Evolutionary conservation across 2,888 invertebrate species (phyloP).

Genomic region (Chromoteleia sp.): DNA sequence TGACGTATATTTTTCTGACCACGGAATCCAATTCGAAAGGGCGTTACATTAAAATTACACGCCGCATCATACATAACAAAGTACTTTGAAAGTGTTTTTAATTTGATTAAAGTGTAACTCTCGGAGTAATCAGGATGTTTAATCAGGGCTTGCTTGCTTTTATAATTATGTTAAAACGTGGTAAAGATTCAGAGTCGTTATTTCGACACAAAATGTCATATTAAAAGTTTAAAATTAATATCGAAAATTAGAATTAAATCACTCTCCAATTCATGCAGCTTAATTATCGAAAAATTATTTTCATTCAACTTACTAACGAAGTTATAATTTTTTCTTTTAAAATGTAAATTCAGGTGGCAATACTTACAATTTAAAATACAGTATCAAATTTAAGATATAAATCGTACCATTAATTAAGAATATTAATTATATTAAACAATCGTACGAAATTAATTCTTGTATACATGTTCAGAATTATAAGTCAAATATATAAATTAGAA

Average conservation of each 20-base stretch:
- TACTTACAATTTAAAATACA: too few species aligned
- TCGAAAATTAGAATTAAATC: background rate
- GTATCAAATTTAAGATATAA: too few species aligned
- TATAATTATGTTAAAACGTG: constrained; percentile 12
- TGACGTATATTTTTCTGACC: constrained; percentile 3
- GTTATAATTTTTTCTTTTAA: background rate
- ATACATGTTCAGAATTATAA: too few species aligned
- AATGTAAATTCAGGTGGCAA: background rate
- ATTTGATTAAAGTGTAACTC: constrained; percentile 13
- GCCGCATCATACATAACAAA: background rate
- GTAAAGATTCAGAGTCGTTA: background rate
- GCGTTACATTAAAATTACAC: constrained; percentile 1
- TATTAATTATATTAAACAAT: too few species aligned
- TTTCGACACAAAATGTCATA: background rate
- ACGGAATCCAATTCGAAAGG: background rate
- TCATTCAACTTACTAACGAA: too few species aligned
- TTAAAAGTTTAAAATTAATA: background rate
- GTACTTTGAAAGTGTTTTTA: constrained; percentile 9
- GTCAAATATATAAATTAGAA: too few species aligned
- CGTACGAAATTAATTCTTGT: too few species aligned
- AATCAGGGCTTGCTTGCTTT: constrained; percentile 20
- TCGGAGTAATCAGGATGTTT: constrained; percentile 12
- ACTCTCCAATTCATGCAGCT: background rate
- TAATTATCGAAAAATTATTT: background rate
- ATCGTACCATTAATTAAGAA: too few species aligned